Conservation (phyloP, 2,113 vertebrate genomes). For the Terrapene triunguis region DNA sequence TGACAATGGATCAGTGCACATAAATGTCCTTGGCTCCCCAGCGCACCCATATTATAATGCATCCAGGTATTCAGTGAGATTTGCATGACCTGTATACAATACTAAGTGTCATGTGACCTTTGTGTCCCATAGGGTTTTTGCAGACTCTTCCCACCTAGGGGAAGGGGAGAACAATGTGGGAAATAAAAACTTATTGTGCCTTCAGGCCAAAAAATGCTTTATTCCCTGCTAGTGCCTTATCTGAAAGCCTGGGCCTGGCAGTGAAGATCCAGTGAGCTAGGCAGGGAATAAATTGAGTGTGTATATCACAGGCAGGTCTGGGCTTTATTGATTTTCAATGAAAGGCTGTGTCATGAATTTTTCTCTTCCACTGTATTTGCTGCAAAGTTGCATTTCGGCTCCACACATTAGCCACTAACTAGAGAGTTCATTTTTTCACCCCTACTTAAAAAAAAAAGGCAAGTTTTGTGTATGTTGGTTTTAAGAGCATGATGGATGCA, state of each 20-base stretch:
- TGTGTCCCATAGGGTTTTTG: background rate
- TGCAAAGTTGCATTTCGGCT: slow-evolving; percentile 56
- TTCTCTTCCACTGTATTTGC: slow-evolving; percentile 58
- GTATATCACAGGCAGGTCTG: slow-evolving; percentile 65
- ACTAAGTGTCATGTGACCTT: background rate
- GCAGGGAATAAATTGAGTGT: slow-evolving; percentile 48
- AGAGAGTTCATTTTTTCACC: slow-evolving; percentile 31
- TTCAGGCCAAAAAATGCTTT: background rate
- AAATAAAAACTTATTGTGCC: background rate
- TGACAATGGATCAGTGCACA: background rate
- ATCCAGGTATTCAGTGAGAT: background rate
- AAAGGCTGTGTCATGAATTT: slow-evolving; percentile 71
- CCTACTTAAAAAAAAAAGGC: background rate
- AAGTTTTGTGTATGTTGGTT: slow-evolving; percentile 25
- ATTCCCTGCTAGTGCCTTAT: background rate
- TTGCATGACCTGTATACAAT: background rate
- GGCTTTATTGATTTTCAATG: slow-evolving; percentile 74
- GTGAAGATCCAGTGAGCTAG: slow-evolving; percentile 29
- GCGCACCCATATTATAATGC: background rate
- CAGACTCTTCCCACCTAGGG: background rate
- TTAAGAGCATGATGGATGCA: slow-evolving; percentile 32
- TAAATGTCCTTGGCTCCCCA: background rate
- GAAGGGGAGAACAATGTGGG: background rate
- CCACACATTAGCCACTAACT: slow-evolving; percentile 45
- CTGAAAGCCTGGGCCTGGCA: background rate